Percentiles rank a stretch among this genome's conserved stretches.
phyloP scores from a whole-genome alignment of 2,888 invertebrate genomes.

The Ormyrus labotus region DNA sequence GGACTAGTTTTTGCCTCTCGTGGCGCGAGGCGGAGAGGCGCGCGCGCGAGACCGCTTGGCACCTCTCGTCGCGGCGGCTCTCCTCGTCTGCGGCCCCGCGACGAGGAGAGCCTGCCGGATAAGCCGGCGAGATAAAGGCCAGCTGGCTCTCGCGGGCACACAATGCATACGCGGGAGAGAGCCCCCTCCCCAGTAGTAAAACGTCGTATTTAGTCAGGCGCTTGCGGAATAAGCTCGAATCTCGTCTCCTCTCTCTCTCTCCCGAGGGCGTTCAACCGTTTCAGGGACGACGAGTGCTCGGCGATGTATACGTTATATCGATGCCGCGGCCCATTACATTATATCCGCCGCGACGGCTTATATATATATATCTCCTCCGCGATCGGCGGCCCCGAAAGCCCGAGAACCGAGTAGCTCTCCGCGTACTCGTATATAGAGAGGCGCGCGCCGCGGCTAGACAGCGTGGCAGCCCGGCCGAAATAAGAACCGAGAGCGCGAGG shows the following conservation, averaged over 20 bases:
- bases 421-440: background rate
- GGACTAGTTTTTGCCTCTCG: constrained; percentile 66
- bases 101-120: background rate
- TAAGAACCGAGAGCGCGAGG: too few relatives aligned
- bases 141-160: too few relatives aligned
- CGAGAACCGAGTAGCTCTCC: constrained; percentile 3
- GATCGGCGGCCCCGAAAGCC: background rate
- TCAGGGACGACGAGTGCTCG: too few relatives aligned
- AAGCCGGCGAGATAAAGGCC: too few relatives aligned
- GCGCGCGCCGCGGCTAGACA: constrained; percentile 67
- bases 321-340: background rate
- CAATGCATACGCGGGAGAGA: too few relatives aligned
- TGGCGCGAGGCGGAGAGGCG: background rate
- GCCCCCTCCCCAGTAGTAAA: constrained; percentile 37
- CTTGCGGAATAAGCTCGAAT: background rate
- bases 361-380: background rate
- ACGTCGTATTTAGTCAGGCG: constrained; percentile 48
- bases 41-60: constrained; percentile 71
- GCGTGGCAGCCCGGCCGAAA: constrained; percentile 64
- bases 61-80: constrained; percentile 59
- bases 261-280: constrained; percentile 21
- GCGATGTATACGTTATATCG: too few relatives aligned
- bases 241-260: background rate
- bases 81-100: constrained; percentile 3
- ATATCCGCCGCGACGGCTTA: background rate